Evolutionary conservation across 2,113 vertebrate species (phyloP).

Genomic region (Mormyrus iriodes): DNA sequence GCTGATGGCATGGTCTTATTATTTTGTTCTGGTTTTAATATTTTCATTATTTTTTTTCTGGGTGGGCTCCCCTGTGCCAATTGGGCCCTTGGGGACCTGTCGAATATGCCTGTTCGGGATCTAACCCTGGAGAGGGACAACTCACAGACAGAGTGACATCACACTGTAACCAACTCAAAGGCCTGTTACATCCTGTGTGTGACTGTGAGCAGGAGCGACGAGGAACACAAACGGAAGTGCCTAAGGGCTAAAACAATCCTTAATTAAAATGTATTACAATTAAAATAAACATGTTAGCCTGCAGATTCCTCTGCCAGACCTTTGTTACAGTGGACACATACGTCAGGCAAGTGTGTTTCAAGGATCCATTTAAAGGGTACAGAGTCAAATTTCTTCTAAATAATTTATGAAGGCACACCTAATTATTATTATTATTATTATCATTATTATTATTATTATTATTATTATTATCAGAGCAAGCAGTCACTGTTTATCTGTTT

Average conservation of each 20-base stretch:
- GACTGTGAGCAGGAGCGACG: not conserved
- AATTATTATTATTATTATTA: not conserved
- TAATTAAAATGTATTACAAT: not conserved
- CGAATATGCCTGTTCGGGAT: not conserved
- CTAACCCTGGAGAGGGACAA: not conserved
- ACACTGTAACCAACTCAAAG: not conserved
- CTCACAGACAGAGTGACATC: not conserved
- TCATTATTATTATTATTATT: not conserved
- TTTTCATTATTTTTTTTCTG: too few species aligned
- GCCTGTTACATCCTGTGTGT: not conserved
- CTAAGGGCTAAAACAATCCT: not conserved
- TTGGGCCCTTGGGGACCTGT: too few species aligned
- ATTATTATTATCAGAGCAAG: not conserved
- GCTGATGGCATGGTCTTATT: not conserved
- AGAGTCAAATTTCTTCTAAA: not conserved
- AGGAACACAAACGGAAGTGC: not conserved
- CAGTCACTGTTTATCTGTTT: not conserved
- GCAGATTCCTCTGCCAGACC: not conserved
- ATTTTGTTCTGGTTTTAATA: too few species aligned
- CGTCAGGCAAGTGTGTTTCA: not conserved
- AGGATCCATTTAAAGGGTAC: not conserved
- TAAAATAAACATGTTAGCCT: not conserved
- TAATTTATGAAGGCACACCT: not conserved
- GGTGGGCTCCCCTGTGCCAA: too few species aligned
- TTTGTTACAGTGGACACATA: not conserved